A percentile compares a stretch with the other conserved stretches of the same genome.
Evolutionary conservation across 2,888 invertebrate genomes (phyloP).

Genomic region (Megaustenia siamemsis): DNA sequence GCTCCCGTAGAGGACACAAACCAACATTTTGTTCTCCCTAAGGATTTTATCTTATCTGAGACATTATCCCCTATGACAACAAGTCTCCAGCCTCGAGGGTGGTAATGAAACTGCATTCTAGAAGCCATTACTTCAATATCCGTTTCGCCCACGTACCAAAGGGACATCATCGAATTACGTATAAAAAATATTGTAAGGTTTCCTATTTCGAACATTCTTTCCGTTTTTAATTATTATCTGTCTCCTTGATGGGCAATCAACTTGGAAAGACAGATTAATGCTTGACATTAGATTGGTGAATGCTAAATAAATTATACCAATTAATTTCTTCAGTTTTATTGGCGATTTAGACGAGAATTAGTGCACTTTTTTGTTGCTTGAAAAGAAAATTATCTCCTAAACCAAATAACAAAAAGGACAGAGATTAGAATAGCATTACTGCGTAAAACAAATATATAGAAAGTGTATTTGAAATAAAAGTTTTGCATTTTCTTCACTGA

Average conservation of each 20-base stretch:
- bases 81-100: neutral
- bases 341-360: too few relatives aligned
- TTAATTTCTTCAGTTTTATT: neutral
- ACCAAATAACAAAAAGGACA: too few relatives aligned
- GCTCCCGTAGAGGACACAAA: neutral
- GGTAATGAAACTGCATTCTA: constrained; percentile 20
- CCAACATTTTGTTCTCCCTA: neutral
- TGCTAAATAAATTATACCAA: neutral
- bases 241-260: neutral
- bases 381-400: too few relatives aligned
- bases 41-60: constrained; percentile 24
- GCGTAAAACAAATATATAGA: too few relatives aligned
- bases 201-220: neutral
- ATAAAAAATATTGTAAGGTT: neutral
- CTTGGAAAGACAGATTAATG: neutral
- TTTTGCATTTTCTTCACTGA: too few relatives aligned
- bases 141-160: neutral
- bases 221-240: constrained; percentile 11
- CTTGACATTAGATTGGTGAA: neutral
- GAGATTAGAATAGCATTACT: too few relatives aligned
- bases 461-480: too few relatives aligned
- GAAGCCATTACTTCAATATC: constrained; percentile 25
- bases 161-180: constrained; percentile 19
- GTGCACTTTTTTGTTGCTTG: too few relatives aligned
- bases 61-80: constrained; percentile 29